Evolutionary conservation across 2,888 invertebrate genomes (phyloP).

Genomic region (Tuta absoluta): DNA sequence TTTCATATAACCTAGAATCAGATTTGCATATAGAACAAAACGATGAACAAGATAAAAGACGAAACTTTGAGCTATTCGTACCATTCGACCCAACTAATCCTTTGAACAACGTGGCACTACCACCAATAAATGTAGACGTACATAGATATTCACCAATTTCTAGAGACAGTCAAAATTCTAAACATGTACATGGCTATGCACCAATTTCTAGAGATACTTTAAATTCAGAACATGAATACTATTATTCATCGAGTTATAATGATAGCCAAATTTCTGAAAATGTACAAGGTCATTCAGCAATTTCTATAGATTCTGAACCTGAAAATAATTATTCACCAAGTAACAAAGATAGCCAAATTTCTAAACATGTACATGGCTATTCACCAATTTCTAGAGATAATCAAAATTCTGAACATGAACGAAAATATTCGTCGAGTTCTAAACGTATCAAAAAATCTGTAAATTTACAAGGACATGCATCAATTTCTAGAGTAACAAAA

Average conservation of each 20-base stretch:
- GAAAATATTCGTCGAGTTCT: no score
- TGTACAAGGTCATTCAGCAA: no score
- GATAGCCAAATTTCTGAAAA: no score
- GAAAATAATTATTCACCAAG: neutral
- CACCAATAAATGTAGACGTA: conserved; percentile 41
- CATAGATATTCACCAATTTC: conserved; percentile 56
- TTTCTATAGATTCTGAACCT: neutral
- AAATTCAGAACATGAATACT: neutral
- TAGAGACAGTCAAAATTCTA: no score
- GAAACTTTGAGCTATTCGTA: conserved; percentile 39
- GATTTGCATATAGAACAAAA: neutral
- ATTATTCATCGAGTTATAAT: no score
- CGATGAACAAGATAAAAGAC: neutral
- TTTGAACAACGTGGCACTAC: conserved; percentile 61
- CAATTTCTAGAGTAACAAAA: no score
- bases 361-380: no score
- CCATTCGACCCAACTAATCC: conserved; percentile 66
- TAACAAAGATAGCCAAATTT: no score
- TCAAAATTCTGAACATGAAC: no score
- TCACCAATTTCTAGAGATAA: no score
- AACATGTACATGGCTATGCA: neutral
- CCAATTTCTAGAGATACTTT: neutral
- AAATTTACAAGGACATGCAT: no score
- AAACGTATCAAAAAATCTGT: no score
- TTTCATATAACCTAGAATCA: neutral